Percentiles rank a stretch among this genome's conserved stretches.
Evolutionary conservation across 2,888 invertebrate genomes (phyloP).

Genomic region (Ctenicera cuprea): DNA sequence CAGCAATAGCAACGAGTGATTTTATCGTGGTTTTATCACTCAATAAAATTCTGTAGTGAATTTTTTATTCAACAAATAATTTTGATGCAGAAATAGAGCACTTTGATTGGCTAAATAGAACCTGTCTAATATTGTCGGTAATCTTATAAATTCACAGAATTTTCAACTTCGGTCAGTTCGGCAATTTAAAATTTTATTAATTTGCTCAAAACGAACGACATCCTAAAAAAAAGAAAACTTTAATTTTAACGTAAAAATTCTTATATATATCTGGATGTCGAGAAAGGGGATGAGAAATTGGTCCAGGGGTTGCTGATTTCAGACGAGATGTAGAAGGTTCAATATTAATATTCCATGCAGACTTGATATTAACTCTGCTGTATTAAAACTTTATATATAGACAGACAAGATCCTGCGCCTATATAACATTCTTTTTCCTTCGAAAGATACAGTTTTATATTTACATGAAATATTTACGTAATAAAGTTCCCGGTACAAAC

Average conservation of each 20-base stretch:
- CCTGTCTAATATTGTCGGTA: no score
- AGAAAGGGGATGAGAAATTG: slow-evolving; percentile 53
- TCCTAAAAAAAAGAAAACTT: slow-evolving; percentile 28
- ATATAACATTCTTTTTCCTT: slow-evolving; percentile 52
- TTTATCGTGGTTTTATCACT: no score
- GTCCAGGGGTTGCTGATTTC: slow-evolving; percentile 55
- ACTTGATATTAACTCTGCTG: slow-evolving; percentile 62
- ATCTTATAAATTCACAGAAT: no score
- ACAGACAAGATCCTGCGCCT: slow-evolving; percentile 55
- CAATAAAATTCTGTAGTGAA: no score
- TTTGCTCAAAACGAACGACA: background rate
- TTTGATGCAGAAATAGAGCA: no score
- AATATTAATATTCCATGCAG: slow-evolving; percentile 63
- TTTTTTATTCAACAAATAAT: no score
- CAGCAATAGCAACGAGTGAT: no score
- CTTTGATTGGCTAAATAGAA: no score
- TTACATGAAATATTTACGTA: slow-evolving; percentile 53
- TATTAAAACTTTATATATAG: slow-evolving; percentile 62
- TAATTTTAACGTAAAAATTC: slow-evolving; percentile 52
- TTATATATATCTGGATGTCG: slow-evolving; percentile 45
- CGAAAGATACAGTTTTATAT: slow-evolving; percentile 51
- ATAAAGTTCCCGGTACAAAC: slow-evolving; percentile 38
- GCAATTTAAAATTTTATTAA: no score
- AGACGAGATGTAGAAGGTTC: slow-evolving; percentile 58
- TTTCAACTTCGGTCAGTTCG: no score